Evolutionary conservation across 30 jellyfish, hydroid and myxozoan genomes (phyloP).

Genomic region (Rhopilema esculentum): DNA sequence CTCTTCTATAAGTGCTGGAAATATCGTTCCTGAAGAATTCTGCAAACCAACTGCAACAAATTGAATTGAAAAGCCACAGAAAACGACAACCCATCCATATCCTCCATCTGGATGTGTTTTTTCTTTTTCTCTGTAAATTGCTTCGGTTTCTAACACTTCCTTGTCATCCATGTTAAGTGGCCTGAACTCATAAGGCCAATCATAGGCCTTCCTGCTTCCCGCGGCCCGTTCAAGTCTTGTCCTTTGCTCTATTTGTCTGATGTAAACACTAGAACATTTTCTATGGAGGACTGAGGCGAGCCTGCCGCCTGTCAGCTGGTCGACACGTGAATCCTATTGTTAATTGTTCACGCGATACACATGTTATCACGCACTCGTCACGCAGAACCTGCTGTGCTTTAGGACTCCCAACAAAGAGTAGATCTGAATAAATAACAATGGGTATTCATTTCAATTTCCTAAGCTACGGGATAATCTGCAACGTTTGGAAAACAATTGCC

Average conservation of each 20-base stretch:
- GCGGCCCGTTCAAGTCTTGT: constrained; percentile 18
- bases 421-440: too few relatives aligned
- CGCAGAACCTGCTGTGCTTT: not conserved
- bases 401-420: not conserved
- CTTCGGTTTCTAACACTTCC: constrained; percentile 26
- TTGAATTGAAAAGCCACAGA: constrained; percentile 86
- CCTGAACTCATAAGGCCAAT: not conserved
- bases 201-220: not conserved
- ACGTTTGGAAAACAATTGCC: too few relatives aligned
- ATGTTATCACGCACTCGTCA: not conserved
- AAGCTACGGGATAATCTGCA: too few relatives aligned
- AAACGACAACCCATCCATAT: constrained; percentile 95
- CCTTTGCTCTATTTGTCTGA: constrained; percentile 18
- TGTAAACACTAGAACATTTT: constrained; percentile 38
- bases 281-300: constrained; percentile 11
- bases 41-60: constrained; percentile 89
- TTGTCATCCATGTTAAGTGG: constrained; percentile 6
- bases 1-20: constrained; percentile 81
- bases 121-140: constrained; percentile 5
- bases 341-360: not conserved
- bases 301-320: constrained; percentile 28
- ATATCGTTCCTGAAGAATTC: constrained; percentile 94
- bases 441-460: too few relatives aligned
- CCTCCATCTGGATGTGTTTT: constrained; percentile 99
- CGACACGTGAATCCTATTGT: constrained; percentile 46